Conservation (phyloP, 2,797 vertebrate genomes). For the Neostethus bicornis region DNA sequence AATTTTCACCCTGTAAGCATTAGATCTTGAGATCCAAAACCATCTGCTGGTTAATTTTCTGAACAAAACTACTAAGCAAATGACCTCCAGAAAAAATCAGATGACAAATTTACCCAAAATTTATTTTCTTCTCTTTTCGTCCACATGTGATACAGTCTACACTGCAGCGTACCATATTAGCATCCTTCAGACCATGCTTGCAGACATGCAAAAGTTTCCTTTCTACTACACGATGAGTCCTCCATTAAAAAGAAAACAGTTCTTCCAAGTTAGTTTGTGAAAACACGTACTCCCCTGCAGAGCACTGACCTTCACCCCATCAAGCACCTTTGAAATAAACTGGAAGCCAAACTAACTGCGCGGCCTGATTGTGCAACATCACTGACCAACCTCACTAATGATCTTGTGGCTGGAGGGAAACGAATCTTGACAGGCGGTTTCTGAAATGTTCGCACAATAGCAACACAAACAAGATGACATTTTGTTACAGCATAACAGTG, state of each 20-base stretch:
- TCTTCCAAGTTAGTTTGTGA: conserved; percentile 7
- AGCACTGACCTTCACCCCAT: conserved; percentile 15
- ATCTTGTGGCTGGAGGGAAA: conserved; percentile 1
- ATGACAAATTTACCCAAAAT: background rate
- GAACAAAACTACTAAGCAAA: too few relatives aligned
- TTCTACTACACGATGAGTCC: conserved; percentile 8
- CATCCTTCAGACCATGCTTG: conserved; percentile 16
- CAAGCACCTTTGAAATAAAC: conserved; percentile 16
- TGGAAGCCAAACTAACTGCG: conserved; percentile 9
- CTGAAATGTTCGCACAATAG: background rate
- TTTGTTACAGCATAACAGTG: background rate
- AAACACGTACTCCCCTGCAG: conserved; percentile 4
- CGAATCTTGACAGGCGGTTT: conserved; percentile 1
- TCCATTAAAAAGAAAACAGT: conserved; percentile 21
- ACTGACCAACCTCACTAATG: conserved; percentile 2
- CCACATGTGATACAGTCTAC: background rate
- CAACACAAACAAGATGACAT: background rate
- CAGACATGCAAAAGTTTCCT: conserved; percentile 5
- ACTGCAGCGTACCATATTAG: background rate
- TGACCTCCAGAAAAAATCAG: background rate
- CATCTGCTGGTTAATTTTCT: too few relatives aligned
- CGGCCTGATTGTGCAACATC: conserved; percentile 11
- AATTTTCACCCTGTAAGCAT: too few relatives aligned
- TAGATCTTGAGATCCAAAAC: too few relatives aligned
- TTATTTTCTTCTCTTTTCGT: background rate